Conservation (phyloP, 2,113 vertebrate genomes). For the Pleuronectes platessa region DNA sequence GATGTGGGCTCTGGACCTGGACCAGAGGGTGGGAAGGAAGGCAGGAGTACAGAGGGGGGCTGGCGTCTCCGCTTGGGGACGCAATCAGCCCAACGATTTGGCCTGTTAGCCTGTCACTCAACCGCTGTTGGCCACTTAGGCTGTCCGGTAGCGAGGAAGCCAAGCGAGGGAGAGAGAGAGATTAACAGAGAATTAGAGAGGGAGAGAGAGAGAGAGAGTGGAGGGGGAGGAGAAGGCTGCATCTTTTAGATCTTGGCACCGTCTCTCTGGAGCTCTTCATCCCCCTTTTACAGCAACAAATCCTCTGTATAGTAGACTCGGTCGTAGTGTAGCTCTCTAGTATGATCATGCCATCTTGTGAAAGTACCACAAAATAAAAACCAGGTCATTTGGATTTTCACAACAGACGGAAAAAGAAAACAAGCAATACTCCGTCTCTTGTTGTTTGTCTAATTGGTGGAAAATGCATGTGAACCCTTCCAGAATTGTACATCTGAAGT, state of each 20-base stretch:
- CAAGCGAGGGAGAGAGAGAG: slow-evolving; percentile 30
- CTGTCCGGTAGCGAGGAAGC: slow-evolving; percentile 45
- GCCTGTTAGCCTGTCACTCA: slow-evolving; percentile 57
- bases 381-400: slow-evolving; percentile 53
- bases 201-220: slow-evolving; percentile 6
- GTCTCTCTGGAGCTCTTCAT: slow-evolving; percentile 43
- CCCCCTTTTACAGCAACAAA: slow-evolving; percentile 17
- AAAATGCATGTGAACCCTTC: slow-evolving; percentile 63
- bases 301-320: slow-evolving; percentile 46
- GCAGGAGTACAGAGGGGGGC: slow-evolving; percentile 38
- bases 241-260: slow-evolving; percentile 47
- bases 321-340: slow-evolving; percentile 60
- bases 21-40: slow-evolving; percentile 57
- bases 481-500: slow-evolving; percentile 61
- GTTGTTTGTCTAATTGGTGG: slow-evolving; percentile 40
- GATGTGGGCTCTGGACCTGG: slow-evolving; percentile 60
- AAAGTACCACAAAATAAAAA: slow-evolving; percentile 36
- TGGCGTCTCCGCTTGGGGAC: slow-evolving; percentile 55
- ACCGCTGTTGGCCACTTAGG: slow-evolving; percentile 45
- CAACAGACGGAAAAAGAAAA: slow-evolving; percentile 42
- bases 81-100: slow-evolving; percentile 45
- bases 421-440: slow-evolving; percentile 73
- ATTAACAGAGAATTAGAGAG: slow-evolving; percentile 27
- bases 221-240: slow-evolving; percentile 22
- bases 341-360: slow-evolving; percentile 40